These are phyloP conservation scores for Brachionus koreanus DNA, from an alignment of 1,140 invertebrate genomes.

Conservation along the genomic window DNA sequence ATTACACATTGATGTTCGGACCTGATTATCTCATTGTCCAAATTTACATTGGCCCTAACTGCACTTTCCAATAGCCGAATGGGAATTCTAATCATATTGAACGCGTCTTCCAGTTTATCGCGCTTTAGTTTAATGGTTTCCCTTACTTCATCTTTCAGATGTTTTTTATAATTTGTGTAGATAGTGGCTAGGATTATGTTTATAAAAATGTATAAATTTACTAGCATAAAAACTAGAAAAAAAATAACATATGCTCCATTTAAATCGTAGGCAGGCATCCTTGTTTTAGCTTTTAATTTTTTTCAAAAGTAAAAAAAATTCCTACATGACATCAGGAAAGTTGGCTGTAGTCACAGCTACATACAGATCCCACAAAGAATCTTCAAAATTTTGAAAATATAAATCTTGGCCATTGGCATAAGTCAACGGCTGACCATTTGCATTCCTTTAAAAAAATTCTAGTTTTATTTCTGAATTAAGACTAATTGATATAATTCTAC, in stretches of 20 bases:
- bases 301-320: slow-evolving; percentile 25
- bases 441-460: slow-evolving; percentile 1
- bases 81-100: slow-evolving; percentile 52
- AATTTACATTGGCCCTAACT: not conserved
- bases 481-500: slow-evolving; percentile 30
- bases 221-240: slow-evolving; percentile 60
- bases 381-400: slow-evolving; percentile 60
- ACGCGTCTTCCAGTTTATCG: slow-evolving; percentile 56
- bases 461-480: slow-evolving; percentile 46
- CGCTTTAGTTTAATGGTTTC: slow-evolving; percentile 57
- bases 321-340: slow-evolving; percentile 63
- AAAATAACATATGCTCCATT: slow-evolving; percentile 60
- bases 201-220: slow-evolving; percentile 63
- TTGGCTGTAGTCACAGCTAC: slow-evolving; percentile 63
- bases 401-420: slow-evolving; percentile 55
- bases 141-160: slow-evolving; percentile 62
- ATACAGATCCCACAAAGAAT: slow-evolving; percentile 61
- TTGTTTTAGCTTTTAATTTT: slow-evolving; percentile 46
- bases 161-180: slow-evolving; percentile 62
- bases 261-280: slow-evolving; percentile 62
- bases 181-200: slow-evolving; percentile 62
- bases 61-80: slow-evolving; percentile 45
- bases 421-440: slow-evolving; percentile 46
- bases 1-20: slow-evolving; percentile 49
- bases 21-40: not conserved